A percentile compares a stretch with the other conserved stretches of the same genome.
These are phyloP conservation scores for Heteromurus nitidus DNA, from an alignment of 2,888 invertebrate species.

Conservation along the genomic window DNA sequence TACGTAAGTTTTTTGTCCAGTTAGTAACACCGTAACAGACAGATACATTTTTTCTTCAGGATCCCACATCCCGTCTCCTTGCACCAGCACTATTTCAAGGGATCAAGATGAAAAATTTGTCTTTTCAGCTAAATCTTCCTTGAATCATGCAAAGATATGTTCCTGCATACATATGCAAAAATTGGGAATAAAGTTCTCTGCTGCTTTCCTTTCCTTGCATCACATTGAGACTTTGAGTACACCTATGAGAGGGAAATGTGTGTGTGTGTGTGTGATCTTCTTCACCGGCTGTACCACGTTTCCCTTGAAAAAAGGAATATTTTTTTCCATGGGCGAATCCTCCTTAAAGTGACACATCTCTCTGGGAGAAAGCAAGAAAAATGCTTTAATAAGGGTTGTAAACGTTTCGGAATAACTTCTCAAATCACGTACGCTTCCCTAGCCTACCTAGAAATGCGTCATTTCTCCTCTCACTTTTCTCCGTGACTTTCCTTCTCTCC, in stretches of 20 bases:
- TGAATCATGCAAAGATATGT: constrained; percentile 33
- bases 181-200: constrained; percentile 6
- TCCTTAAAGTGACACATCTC: constrained; percentile 15
- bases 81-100: constrained; percentile 37
- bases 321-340: background rate
- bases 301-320: no score
- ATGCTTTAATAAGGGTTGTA: constrained; percentile 59
- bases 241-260: no score
- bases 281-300: no score
- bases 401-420: constrained; percentile 52
- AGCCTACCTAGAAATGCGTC: constrained; percentile 45
- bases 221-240: background rate
- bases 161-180: constrained; percentile 16
- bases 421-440: constrained; percentile 60
- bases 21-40: no score
- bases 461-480: constrained; percentile 39
- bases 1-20: no score
- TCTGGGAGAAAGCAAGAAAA: constrained; percentile 34
- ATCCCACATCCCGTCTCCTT: no score
- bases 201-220: background rate
- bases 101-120: constrained; percentile 60
- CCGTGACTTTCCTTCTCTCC: background rate
- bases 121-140: constrained; percentile 51
- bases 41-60: no score
- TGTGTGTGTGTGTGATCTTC: background rate